These are phyloP conservation scores for Apodemia hepburni DNA, from an alignment of 2,888 invertebrate genomes.

Conservation along the genomic window DNA sequence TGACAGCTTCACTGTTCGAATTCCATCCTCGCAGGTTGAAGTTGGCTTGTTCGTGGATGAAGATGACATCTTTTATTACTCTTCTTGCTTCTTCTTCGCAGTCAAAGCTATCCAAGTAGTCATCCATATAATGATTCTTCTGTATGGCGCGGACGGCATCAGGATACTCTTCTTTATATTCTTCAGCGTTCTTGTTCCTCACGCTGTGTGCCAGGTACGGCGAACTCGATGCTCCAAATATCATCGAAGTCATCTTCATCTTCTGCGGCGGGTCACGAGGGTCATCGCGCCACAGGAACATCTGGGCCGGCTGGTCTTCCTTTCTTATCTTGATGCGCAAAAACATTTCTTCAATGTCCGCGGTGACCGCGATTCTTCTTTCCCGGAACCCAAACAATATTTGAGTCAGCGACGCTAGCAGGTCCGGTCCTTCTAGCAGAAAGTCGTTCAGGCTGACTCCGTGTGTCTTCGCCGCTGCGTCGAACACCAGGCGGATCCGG, in stretches of 20 bases:
- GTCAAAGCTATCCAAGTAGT: conserved; percentile 21
- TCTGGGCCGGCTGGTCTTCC: conserved; percentile 15
- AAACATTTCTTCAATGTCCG: neutral
- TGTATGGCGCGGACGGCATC: conserved; percentile 1
- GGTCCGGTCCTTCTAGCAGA: neutral
- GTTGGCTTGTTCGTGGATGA: neutral
- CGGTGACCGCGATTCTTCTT: neutral
- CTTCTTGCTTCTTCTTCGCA: conserved; percentile 16
- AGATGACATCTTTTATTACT: neutral
- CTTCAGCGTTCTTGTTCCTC: neutral
- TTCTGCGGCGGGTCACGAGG: neutral
- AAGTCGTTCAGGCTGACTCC: neutral
- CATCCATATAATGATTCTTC: conserved; percentile 22
- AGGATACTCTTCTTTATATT: neutral
- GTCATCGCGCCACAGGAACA: conserved; percentile 15
- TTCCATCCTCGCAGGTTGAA: neutral
- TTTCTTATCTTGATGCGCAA: neutral
- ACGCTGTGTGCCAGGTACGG: neutral
- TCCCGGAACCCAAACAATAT: neutral
- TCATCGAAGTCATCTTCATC: neutral
- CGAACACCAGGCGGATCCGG: neutral
- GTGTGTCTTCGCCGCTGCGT: neutral
- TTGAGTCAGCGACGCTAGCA: neutral
- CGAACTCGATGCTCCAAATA: neutral
- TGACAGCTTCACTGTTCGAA: neutral